Percentiles rank a stretch among this genome's conserved stretches.
Evolutionary conservation across 2,113 vertebrate genomes (phyloP).

Genomic region (Syngnathus floridae): DNA sequence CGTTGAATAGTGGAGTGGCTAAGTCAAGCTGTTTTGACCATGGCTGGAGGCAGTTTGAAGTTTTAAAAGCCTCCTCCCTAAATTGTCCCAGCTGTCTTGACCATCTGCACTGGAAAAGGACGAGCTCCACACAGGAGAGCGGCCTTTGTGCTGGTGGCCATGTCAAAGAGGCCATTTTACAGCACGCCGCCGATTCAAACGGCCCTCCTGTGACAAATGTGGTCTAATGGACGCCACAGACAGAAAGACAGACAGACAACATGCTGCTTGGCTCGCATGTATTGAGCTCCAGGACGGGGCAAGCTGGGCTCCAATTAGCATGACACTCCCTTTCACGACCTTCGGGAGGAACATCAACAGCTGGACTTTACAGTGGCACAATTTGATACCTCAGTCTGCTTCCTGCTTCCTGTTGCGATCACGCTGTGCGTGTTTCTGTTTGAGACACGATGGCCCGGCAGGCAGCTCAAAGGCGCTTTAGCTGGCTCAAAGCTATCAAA

Average conservation of each 20-base stretch:
- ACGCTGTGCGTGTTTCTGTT: conserved; percentile 3
- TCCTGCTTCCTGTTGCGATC: conserved; percentile 35
- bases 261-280: conserved; percentile 56
- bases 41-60: conserved; percentile 65
- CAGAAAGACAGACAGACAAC: conserved; percentile 48
- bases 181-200: conserved; percentile 62
- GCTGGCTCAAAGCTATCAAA: neutral
- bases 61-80: conserved; percentile 70
- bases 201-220: conserved; percentile 67
- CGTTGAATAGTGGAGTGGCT: conserved; percentile 57
- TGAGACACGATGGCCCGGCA: conserved; percentile 3
- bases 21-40: conserved; percentile 69
- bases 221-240: conserved; percentile 59
- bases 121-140: conserved; percentile 39
- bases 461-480: neutral
- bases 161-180: conserved; percentile 74
- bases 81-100: conserved; percentile 77
- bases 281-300: conserved; percentile 48
- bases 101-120: conserved; percentile 74
- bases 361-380: conserved; percentile 54
- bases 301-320: conserved; percentile 54
- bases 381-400: conserved; percentile 38
- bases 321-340: conserved; percentile 41
- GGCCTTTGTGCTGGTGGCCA: conserved; percentile 72
- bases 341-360: conserved; percentile 38